Conservation (phyloP, 53 echinoderm and acorn worm genomes). For the Holothuria leucospilota region DNA sequence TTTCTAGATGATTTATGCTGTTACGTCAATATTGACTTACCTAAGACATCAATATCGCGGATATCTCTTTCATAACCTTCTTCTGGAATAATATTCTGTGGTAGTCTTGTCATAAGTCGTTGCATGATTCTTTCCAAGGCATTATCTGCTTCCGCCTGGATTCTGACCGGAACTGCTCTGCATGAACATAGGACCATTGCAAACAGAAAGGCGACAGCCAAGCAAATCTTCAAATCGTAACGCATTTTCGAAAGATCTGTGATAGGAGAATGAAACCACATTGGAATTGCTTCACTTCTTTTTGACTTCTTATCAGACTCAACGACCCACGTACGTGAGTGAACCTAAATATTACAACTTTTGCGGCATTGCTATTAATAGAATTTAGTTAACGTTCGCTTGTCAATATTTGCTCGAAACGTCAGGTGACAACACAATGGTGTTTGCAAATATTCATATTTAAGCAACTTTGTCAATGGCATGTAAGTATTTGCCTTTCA, state of each 20-base stretch:
- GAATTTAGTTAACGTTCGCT: too few relatives aligned
- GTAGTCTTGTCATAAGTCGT: not conserved
- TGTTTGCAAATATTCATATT: too few relatives aligned
- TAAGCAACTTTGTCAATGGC: too few relatives aligned
- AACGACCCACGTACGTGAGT: too few relatives aligned
- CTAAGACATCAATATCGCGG: not conserved
- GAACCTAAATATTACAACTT: too few relatives aligned
- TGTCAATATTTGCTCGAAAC: too few relatives aligned
- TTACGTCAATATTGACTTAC: too few relatives aligned
- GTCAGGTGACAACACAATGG: too few relatives aligned
- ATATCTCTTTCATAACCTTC: not conserved
- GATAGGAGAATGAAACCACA: not conserved
- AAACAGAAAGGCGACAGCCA: slow-evolving; percentile 4
- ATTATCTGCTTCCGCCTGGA: not conserved
- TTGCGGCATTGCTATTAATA: too few relatives aligned
- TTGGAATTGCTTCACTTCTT: too few relatives aligned
- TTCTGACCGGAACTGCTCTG: not conserved
- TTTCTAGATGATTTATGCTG: not conserved
- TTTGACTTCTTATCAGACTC: too few relatives aligned
- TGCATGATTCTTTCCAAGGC: slow-evolving; percentile 17
- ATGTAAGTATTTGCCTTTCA: too few relatives aligned
- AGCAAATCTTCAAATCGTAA: slow-evolving; percentile 6
- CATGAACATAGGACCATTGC: slow-evolving; percentile 16
- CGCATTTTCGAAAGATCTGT: slow-evolving; percentile 40
- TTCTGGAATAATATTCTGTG: not conserved